phyloP scores from a whole-genome alignment of 2,888 invertebrate genomes.

The Oasisia sp. region DNA sequence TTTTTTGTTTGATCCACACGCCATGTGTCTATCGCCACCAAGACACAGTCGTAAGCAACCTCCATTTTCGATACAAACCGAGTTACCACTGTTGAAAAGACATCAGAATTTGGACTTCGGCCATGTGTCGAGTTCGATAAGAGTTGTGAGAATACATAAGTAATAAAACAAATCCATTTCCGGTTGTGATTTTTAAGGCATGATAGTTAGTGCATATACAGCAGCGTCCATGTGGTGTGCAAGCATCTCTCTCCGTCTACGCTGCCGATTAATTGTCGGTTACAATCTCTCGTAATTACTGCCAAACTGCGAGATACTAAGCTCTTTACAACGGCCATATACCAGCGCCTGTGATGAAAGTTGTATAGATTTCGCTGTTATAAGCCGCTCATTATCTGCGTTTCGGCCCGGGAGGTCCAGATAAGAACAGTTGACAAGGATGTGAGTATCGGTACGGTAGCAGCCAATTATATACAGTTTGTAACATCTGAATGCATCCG shows the following conservation, averaged over 20 bases:
- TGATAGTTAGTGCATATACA: not conserved
- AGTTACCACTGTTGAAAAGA: not conserved
- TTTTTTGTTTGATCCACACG: not conserved
- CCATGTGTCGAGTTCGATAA: not conserved
- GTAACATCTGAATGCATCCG: not conserved
- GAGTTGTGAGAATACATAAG: not conserved
- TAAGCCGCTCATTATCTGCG: not conserved
- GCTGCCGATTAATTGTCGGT: not conserved
- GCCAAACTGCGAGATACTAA: slow-evolving; percentile 4
- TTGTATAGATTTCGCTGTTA: not conserved
- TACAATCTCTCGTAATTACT: slow-evolving; percentile 1
- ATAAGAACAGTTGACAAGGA: not conserved
- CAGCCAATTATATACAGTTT: not conserved
- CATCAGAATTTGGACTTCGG: not conserved
- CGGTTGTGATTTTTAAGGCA: not conserved
- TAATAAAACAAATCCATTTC: not conserved
- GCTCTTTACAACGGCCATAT: not conserved
- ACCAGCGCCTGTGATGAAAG: slow-evolving; percentile 10
- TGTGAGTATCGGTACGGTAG: not conserved
- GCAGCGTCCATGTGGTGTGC: not conserved
- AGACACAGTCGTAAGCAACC: not conserved
- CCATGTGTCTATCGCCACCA: not conserved
- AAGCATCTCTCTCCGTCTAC: not conserved
- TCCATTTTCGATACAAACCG: not conserved
- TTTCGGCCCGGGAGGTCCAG: not conserved